A percentile compares a stretch with the other conserved stretches of the same genome.
These are phyloP conservation scores for Lydus trimaculatus DNA, from an alignment of 2,888 invertebrate genomes.

Conservation along the genomic window DNA sequence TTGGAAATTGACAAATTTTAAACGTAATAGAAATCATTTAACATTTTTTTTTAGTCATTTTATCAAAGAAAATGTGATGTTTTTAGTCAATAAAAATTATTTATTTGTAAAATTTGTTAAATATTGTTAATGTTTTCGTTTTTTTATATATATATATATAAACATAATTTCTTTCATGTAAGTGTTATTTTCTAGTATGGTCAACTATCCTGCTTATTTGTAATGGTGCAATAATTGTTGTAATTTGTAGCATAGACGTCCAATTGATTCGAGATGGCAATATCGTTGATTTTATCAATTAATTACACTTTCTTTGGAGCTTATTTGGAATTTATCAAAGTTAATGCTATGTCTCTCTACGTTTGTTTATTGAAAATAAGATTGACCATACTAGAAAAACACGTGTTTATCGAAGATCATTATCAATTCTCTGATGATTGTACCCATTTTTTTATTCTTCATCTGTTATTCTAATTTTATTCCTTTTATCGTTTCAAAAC, in stretches of 20 bases:
- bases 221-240: slow-evolving; percentile 10
- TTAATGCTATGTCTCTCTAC: too few relatives aligned
- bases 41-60: slow-evolving; percentile 30
- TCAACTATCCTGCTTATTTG: slow-evolving; percentile 17
- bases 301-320: too few relatives aligned
- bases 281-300: too few relatives aligned
- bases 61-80: slow-evolving; percentile 28
- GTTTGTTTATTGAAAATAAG: too few relatives aligned
- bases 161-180: too few relatives aligned
- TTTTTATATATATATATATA: too few relatives aligned
- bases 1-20: slow-evolving; percentile 25
- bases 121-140: slow-evolving; percentile 12
- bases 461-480: slow-evolving; percentile 9
- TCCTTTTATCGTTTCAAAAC: neutral
- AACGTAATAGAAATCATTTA: slow-evolving; percentile 26
- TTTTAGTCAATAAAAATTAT: slow-evolving; percentile 13
- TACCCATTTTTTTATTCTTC: slow-evolving; percentile 32
- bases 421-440: slow-evolving; percentile 43
- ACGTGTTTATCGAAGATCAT: slow-evolving; percentile 13
- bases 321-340: too few relatives aligned
- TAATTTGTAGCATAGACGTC: too few relatives aligned
- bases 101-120: slow-evolving; percentile 18
- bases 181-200: neutral
- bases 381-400: too few relatives aligned
- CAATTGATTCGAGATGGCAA: too few relatives aligned